phyloP scores from a whole-genome alignment of 2,797 vertebrate genomes.

The Morus bassanus region DNA sequence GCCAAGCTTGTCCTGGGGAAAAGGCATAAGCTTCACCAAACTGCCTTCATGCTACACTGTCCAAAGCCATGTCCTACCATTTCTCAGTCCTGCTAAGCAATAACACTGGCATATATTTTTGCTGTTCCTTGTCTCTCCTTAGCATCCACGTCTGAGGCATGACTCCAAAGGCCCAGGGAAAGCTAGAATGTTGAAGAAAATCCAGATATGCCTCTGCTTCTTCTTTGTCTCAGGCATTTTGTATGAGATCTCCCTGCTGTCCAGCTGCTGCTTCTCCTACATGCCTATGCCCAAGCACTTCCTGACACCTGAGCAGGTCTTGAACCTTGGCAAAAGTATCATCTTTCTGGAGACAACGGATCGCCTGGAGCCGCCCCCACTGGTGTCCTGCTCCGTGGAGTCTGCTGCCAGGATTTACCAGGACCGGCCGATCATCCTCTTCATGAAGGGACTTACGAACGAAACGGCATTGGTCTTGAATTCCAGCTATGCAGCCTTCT shows the following conservation, averaged over 20 bases:
- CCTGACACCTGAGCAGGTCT: slow-evolving; percentile 56
- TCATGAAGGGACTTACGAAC: slow-evolving; percentile 72
- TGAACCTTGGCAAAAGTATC: slow-evolving; percentile 62
- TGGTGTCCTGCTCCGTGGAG: slow-evolving; percentile 77
- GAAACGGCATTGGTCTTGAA: not conserved
- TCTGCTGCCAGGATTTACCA: slow-evolving; percentile 75
- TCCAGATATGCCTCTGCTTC: slow-evolving; percentile 65
- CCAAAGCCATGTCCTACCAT: accelerated
- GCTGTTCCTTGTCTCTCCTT: not conserved
- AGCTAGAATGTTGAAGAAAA: slow-evolving; percentile 71
- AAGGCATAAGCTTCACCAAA: not conserved
- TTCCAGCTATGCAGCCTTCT: slow-evolving; percentile 53
- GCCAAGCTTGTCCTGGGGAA: not conserved
- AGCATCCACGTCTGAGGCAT: not conserved
- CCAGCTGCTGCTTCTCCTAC: slow-evolving; percentile 62
- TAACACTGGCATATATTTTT: not conserved
- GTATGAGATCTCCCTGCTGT: slow-evolving; percentile 66
- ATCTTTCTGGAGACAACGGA: slow-evolving; percentile 78
- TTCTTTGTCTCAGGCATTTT: slow-evolving; percentile 67
- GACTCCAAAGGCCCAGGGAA: not conserved
- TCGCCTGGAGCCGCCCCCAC: slow-evolving; percentile 48
- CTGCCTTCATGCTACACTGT: accelerated
- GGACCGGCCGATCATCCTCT: slow-evolving; percentile 63
- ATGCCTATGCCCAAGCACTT: slow-evolving; percentile 40
- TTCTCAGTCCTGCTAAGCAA: not conserved